Evolutionary conservation across 2,888 invertebrate species (phyloP).

Genomic region (Drosophila mayaguana): DNA sequence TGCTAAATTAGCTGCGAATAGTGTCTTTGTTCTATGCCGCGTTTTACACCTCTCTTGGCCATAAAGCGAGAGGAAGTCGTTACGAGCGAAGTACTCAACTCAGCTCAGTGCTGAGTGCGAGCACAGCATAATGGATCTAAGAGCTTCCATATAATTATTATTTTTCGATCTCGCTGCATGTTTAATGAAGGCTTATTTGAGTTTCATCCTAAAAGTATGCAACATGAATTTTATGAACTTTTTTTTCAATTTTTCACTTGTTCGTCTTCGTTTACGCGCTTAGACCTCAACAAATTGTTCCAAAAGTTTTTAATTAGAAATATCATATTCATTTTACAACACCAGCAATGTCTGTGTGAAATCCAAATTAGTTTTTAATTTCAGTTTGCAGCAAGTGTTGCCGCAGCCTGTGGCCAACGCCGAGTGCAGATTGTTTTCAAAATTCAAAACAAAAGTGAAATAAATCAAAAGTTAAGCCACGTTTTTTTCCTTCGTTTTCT

Average conservation of each 20-base stretch:
- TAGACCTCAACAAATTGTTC: background rate
- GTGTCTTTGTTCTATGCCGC: conserved; percentile 54
- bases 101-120: background rate
- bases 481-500: conserved; percentile 9
- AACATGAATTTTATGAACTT: background rate
- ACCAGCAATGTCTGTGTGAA: conserved; percentile 26
- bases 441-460: conserved; percentile 34
- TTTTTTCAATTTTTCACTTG: background rate
- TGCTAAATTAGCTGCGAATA: conserved; percentile 65
- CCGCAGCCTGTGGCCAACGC: conserved; percentile 8
- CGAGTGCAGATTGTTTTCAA: conserved; percentile 46
- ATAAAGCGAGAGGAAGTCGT: conserved; percentile 24
- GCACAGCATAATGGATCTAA: background rate
- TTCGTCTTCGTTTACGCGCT: background rate
- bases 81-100: conserved; percentile 17
- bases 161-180: background rate
- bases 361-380: conserved; percentile 65
- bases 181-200: background rate
- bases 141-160: background rate
- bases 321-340: conserved; percentile 49
- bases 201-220: conserved; percentile 28
- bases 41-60: conserved; percentile 39
- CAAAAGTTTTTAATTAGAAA: conserved; percentile 53
- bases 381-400: conserved; percentile 40
- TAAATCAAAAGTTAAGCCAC: conserved; percentile 65